Evolutionary conservation across 2,797 vertebrate genomes (phyloP).

Genomic region (Podarcis siculus): DNA sequence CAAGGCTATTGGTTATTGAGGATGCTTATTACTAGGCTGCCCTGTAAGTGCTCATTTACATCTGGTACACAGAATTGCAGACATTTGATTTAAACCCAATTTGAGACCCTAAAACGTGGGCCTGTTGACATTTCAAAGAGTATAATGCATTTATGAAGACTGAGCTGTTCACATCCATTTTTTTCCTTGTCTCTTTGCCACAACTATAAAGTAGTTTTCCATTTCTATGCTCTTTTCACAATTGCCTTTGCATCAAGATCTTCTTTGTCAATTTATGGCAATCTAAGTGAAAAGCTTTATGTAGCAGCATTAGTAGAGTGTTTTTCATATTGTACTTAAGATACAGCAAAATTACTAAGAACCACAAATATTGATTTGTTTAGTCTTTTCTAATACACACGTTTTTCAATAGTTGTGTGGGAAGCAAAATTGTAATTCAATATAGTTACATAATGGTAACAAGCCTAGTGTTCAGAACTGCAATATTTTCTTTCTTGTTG

Average conservation of each 20-base stretch:
- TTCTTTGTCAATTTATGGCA: not conserved
- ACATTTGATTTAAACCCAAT: not conserved
- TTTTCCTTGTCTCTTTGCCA: not conserved
- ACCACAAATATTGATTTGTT: not conserved
- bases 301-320: not conserved
- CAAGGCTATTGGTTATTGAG: not conserved
- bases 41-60: not conserved
- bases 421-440: not conserved
- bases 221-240: not conserved
- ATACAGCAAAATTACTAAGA: not conserved
- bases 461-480: not conserved
- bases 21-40: conserved; percentile 13
- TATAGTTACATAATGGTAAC: not conserved
- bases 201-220: not conserved
- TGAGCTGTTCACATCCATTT: not conserved
- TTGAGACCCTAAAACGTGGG: not conserved
- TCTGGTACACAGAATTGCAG: conserved; percentile 11
- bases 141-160: not conserved
- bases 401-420: not conserved
- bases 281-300: not conserved
- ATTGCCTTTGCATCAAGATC: not conserved
- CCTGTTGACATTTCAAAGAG: conserved; percentile 1
- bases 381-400: not conserved
- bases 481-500: not conserved
- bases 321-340: not conserved